Conservation (phyloP, 1,140 invertebrate species). For the Hetaerina americana region DNA sequence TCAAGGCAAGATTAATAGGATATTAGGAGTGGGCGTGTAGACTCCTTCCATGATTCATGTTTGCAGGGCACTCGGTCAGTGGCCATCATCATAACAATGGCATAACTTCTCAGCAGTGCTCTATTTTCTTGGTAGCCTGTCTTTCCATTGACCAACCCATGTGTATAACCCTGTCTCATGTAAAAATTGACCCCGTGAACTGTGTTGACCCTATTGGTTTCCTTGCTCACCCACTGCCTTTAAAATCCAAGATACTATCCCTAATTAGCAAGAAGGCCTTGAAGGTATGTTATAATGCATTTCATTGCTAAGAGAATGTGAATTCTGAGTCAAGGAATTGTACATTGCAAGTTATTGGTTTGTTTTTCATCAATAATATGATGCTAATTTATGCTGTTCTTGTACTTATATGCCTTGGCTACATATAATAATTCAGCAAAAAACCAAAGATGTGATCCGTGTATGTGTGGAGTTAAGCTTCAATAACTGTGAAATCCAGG, state of each 20-base stretch:
- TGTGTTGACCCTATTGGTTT: neutral
- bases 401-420: neutral
- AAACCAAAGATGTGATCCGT: neutral
- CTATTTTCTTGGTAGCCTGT: neutral
- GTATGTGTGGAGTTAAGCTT: neutral
- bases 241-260: neutral
- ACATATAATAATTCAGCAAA: neutral
- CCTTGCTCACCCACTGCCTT: neutral
- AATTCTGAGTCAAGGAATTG: neutral
- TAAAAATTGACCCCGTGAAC: neutral
- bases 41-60: neutral
- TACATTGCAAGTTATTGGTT: neutral
- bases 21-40: neutral
- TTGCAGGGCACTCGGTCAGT: neutral
- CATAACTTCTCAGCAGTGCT: neutral
- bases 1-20: neutral
- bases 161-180: neutral
- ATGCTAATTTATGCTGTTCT: neutral
- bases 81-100: too few relatives aligned
- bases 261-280: neutral
- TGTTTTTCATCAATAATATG: neutral
- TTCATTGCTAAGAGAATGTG: neutral
- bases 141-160: neutral
- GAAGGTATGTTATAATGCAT: neutral
- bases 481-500: neutral